A percentile compares a stretch with the other conserved stretches of the same genome.
These are phyloP conservation scores for Monochamus alternatus DNA, from an alignment of 2,888 invertebrate species.

Conservation along the genomic window DNA sequence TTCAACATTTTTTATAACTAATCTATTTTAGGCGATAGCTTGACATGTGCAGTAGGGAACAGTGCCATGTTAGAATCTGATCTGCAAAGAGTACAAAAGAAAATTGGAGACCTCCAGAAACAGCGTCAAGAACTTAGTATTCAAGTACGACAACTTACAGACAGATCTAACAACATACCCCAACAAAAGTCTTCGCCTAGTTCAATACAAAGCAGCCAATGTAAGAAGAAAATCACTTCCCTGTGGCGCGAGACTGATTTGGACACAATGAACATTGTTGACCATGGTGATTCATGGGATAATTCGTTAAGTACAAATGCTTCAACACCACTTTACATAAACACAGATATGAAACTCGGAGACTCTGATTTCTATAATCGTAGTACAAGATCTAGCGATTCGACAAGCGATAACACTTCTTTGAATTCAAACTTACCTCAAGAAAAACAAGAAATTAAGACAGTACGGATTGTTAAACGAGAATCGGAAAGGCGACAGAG, in stretches of 20 bases:
- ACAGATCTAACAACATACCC: constrained; percentile 82
- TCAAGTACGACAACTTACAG: constrained; percentile 88
- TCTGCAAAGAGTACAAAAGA: constrained; percentile 85
- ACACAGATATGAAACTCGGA: constrained; percentile 72
- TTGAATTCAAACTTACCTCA: constrained; percentile 69
- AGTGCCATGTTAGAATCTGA: constrained; percentile 85
- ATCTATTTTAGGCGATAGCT: constrained; percentile 66
- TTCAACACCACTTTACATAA: constrained; percentile 79
- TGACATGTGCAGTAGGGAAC: constrained; percentile 72
- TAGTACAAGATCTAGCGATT: constrained; percentile 74
- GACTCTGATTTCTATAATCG: constrained; percentile 72
- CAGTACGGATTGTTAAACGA: constrained; percentile 93
- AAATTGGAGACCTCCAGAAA: constrained; percentile 89
- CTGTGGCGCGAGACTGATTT: constrained; percentile 93
- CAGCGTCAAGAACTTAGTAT: constrained; percentile 90
- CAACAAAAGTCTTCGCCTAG: constrained; percentile 70
- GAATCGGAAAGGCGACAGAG: constrained; percentile 90
- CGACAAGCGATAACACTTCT: constrained; percentile 63
- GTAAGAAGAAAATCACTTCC: constrained; percentile 77
- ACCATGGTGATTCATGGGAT: constrained; percentile 76
- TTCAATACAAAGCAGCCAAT: constrained; percentile 40
- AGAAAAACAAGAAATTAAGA: constrained; percentile 93
- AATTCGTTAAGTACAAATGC: constrained; percentile 63
- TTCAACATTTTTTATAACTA: background rate
- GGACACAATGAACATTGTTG: constrained; percentile 85